Evolutionary conservation across 2,888 invertebrate genomes (phyloP).

Genomic region (Meganola albula): DNA sequence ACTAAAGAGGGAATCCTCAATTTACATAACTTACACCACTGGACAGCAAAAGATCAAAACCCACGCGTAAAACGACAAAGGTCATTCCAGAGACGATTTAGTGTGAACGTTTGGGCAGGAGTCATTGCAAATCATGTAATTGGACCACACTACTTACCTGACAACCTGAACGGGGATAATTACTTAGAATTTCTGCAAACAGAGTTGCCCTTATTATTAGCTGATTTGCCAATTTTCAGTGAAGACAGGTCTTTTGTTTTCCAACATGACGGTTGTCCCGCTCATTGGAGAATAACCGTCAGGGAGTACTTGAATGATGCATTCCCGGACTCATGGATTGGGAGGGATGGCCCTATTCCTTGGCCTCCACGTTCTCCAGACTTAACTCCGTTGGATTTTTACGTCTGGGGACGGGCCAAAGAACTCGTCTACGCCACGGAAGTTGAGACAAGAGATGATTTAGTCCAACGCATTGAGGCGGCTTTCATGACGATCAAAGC

Average conservation of each 20-base stretch:
- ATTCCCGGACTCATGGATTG: constrained; percentile 4
- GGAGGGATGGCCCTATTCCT: constrained; percentile 2
- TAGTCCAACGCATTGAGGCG: background rate
- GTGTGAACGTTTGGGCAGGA: constrained; percentile 8
- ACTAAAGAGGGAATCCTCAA: constrained; percentile 6
- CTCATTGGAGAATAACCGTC: background rate
- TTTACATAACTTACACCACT: constrained; percentile 6
- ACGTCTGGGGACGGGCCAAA: background rate
- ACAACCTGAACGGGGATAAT: constrained; percentile 3
- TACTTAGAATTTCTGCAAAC: constrained; percentile 13
- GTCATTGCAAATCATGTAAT: constrained; percentile 7
- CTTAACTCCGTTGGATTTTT: background rate
- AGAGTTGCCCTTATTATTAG: constrained; percentile 5
- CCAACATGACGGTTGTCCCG: background rate
- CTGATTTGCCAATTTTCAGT: constrained; percentile 3
- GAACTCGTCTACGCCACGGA: background rate
- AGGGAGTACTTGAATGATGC: constrained; percentile 1
- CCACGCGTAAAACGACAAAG: constrained; percentile 4
- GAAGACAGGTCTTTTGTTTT: background rate
- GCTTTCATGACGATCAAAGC: background rate
- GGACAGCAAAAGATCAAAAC: constrained; percentile 3
- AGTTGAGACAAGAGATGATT: constrained; percentile 1
- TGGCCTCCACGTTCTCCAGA: constrained; percentile 1
- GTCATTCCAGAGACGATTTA: constrained; percentile 4
- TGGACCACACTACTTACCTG: constrained; percentile 7